phyloP scores from a whole-genome alignment of 2,888 invertebrate species.

The Pachymerium ferrugineum region DNA sequence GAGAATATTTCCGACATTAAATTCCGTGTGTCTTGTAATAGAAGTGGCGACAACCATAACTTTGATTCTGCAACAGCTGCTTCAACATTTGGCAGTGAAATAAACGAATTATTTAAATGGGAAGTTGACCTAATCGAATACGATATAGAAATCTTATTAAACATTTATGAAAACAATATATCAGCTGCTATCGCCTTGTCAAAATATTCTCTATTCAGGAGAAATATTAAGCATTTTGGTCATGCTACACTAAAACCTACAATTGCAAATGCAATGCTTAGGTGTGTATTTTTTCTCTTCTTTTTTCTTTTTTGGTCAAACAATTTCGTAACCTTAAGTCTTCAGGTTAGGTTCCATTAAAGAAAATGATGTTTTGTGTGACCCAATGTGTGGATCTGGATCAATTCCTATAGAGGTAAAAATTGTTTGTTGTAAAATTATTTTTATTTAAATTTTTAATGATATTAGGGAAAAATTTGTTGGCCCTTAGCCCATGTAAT shows the following conservation, averaged over 20 bases:
- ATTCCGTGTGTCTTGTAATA: not conserved
- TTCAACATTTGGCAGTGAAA: not conserved
- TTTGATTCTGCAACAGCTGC: not conserved
- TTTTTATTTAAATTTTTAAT: not conserved
- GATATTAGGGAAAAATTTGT: not conserved
- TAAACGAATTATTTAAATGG: not conserved
- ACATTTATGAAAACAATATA: not conserved
- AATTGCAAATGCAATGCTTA: not conserved
- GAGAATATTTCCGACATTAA: not conserved
- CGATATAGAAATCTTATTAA: not conserved
- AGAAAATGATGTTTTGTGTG: conserved; percentile 55
- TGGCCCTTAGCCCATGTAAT: not conserved
- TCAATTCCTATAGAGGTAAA: conserved; percentile 57
- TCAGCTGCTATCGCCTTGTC: not conserved
- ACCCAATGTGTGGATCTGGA: conserved; percentile 59
- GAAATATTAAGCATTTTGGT: not conserved
- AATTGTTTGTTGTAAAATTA: not conserved
- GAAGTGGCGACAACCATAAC: not conserved
- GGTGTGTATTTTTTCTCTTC: not conserved
- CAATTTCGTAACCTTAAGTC: no score
- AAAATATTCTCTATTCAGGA: not conserved
- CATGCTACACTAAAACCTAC: not conserved
- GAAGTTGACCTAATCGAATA: not conserved
- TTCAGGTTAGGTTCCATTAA: conserved; percentile 50
- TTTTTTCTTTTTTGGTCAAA: no score